These are phyloP conservation scores for Euzetes globulus DNA, from an alignment of 2,888 invertebrate genomes.

Conservation along the genomic window DNA sequence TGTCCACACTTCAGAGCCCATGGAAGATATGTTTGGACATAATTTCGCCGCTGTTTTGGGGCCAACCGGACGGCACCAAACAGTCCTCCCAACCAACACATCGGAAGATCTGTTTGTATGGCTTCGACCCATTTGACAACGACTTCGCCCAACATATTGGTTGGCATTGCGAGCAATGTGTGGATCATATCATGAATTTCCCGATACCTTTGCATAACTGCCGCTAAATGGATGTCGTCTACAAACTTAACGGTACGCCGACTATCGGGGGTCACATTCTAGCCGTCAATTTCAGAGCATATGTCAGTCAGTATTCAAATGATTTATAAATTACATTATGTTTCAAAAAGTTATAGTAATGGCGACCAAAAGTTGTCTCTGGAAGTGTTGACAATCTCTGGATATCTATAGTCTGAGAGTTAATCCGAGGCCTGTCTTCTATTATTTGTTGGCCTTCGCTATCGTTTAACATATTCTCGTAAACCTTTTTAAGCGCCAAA, in stretches of 20 bases:
- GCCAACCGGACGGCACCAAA: constrained; percentile 81
- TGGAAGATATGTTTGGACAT: constrained; percentile 67
- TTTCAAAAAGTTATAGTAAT: constrained; percentile 73
- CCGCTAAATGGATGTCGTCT: too few species aligned
- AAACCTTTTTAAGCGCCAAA: constrained; percentile 64
- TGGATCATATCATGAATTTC: constrained; percentile 95
- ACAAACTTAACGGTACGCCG: constrained; percentile 83
- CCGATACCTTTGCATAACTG: constrained; percentile 93
- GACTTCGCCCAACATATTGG: constrained; percentile 71
- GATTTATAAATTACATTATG: constrained; percentile 57
- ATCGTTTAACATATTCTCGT: constrained; percentile 64
- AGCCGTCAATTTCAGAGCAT: constrained; percentile 34
- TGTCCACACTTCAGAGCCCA: constrained; percentile 76
- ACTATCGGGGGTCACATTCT: constrained; percentile 86
- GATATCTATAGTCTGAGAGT: constrained; percentile 69
- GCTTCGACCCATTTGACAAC: constrained; percentile 97
- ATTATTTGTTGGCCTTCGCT: constrained; percentile 68
- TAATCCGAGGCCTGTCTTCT: constrained; percentile 73
- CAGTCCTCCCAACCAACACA: constrained; percentile 87
- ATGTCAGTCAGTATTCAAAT: too few species aligned
- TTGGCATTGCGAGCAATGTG: constrained; percentile 82
- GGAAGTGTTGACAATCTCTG: constrained; percentile 63
- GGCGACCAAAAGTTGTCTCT: constrained; percentile 67
- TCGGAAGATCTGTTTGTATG: constrained; percentile 85
- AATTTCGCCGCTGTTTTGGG: constrained; percentile 73